phyloP scores from a whole-genome alignment of 2,888 invertebrate genomes.

The Dinocampus coccinellae region DNA sequence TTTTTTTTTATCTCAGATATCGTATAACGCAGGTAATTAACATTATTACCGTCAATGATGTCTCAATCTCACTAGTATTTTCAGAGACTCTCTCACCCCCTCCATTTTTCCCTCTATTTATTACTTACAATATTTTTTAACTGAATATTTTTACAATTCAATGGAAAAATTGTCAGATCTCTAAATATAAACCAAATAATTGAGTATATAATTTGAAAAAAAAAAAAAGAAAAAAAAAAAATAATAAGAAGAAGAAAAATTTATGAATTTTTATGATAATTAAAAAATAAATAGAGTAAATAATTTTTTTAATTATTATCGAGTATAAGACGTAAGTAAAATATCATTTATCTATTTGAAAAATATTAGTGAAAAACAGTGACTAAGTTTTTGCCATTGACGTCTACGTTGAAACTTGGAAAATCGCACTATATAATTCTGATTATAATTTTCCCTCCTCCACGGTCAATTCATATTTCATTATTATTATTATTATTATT shows the following conservation, averaged over 20 bases:
- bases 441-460: slow-evolving; percentile 45
- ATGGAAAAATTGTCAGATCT: neutral
- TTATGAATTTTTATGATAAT: slow-evolving; percentile 23
- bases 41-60: neutral
- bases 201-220: neutral
- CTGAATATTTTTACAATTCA: neutral
- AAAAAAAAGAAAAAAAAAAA: slow-evolving; percentile 11
- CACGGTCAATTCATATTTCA: slow-evolving; percentile 32
- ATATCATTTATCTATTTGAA: slow-evolving; percentile 45
- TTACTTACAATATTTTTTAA: neutral
- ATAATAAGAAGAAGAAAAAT: slow-evolving; percentile 8
- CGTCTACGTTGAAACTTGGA: slow-evolving; percentile 57
- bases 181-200: neutral
- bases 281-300: slow-evolving; percentile 66
- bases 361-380: slow-evolving; percentile 68
- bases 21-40: neutral
- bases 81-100: neutral
- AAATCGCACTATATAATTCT: slow-evolving; percentile 58
- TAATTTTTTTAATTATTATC: slow-evolving; percentile 42
- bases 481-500: no score
- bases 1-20: neutral
- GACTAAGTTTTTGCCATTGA: slow-evolving; percentile 65
- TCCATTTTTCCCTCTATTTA: neutral
- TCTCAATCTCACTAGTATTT: neutral
- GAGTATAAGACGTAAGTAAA: slow-evolving; percentile 59